phyloP scores from a whole-genome alignment of 2,888 invertebrate species.

The Choreutis nemorana region DNA sequence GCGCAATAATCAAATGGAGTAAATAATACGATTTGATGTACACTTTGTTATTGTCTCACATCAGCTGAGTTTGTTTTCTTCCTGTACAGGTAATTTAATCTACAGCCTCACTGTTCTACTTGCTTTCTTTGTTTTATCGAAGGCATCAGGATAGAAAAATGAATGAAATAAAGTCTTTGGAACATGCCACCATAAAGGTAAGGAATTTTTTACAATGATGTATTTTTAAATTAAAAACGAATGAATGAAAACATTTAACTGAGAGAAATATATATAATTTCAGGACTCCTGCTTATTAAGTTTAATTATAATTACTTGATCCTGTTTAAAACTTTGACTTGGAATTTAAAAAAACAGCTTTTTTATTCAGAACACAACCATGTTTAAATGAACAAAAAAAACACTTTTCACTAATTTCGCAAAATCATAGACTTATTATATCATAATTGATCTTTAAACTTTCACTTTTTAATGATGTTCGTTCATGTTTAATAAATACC shows the following conservation, averaged over 20 bases:
- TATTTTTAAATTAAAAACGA: no score
- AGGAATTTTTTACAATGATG: conserved; percentile 11
- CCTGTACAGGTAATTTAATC: conserved; percentile 12
- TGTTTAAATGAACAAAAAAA: no score
- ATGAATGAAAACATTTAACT: no score
- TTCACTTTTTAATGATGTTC: no score
- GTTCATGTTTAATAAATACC: no score
- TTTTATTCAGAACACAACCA: no score
- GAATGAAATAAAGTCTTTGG: conserved; percentile 93
- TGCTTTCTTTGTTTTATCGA: conserved; percentile 7
- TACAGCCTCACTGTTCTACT: conserved; percentile 10
- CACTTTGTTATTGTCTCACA: conserved; percentile 6
- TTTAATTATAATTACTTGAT: neutral
- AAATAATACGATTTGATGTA: no score
- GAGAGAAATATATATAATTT: conserved; percentile 6
- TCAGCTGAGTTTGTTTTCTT: conserved; percentile 64
- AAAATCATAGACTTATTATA: no score
- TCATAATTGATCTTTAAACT: no score
- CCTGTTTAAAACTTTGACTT: no score
- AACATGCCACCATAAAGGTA: conserved; percentile 95
- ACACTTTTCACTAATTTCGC: no score
- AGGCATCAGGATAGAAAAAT: conserved; percentile 47
- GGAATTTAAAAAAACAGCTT: conserved; percentile 3
- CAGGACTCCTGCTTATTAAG: neutral
- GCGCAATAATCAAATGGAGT: no score